Base-by-base conservation (phyloP, 2,113 vertebrate species). In the Haemorhous mexicanus region DNA sequence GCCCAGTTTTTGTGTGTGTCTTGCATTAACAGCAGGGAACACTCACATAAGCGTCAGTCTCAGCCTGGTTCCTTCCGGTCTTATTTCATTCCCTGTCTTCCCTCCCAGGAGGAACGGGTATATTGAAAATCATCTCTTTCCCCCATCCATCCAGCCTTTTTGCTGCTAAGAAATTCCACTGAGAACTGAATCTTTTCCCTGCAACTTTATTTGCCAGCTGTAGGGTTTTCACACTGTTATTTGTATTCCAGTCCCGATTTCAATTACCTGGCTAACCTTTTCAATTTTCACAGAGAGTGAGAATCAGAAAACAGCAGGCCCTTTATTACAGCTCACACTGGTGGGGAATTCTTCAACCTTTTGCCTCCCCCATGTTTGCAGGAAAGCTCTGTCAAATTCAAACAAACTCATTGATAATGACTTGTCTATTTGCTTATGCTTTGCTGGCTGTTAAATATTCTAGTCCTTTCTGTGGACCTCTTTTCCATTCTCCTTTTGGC, bases 211-310 rank as follows among this genome's bases (percentile, higher is more conserved):
- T 92, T 93, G 72, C 90, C 86, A 83, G 84, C 89, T 58, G 66
- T 74, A 85, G 56, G 74, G 61, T 68, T 94, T 84, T 84, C 86
- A 86, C 68, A 46, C 28, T 0, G 0, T 70, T 83, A 95, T 97
- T 96, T 93, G 96, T 97, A 97, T 97, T 97, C 96, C 84, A 95
- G 93, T 95, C 96, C 75, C 63, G 81, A 96, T 97, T 97, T 96
- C 97, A 97, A 96, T 97, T 97, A 97, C 96, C 90, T 96, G 89
- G 67, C 81, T 95, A 97, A 96, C 92, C 96, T 96, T 97, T 96
- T 93, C 95, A 94, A 94, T 97, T 96, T 95, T 94, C 95, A 94
- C 95, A 96, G 94, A 82, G 94, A 95, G 95, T 46, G 92, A 86
- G 93, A 90, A 91, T 93, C 91, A 89, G 84, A 94, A 96, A 96